These are phyloP conservation scores for Desmophyllum pertusum DNA, from an alignment of 92 coral and sea anemone species.

Conservation along the genomic window DNA sequence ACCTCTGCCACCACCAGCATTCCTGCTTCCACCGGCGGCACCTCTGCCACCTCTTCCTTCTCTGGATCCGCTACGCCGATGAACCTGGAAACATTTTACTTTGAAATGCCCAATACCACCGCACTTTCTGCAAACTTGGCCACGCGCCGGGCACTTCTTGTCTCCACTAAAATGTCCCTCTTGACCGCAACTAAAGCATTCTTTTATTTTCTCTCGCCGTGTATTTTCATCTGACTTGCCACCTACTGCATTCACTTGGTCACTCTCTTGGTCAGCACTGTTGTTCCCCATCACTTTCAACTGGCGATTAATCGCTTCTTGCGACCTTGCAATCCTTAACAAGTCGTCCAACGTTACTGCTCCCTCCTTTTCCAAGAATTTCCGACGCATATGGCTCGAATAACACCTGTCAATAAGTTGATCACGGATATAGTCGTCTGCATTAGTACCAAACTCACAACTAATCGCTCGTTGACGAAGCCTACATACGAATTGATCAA, in stretches of 20 bases:
- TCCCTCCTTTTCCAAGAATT: constrained; percentile 3
- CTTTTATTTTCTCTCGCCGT: neutral
- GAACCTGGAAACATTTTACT: no score
- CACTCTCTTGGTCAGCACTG: no score
- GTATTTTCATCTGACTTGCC: neutral
- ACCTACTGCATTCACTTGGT: neutral
- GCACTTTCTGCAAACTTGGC: constrained; percentile 19
- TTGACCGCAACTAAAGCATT: constrained; percentile 17
- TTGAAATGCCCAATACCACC: no score
- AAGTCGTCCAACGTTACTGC: neutral
- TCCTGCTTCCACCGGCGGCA: constrained; percentile 20
- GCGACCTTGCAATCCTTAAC: neutral
- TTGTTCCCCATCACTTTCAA: neutral
- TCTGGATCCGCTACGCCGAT: no score
- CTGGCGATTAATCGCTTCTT: neutral
- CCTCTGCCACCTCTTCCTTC: constrained; percentile 53
- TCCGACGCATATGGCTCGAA: neutral
- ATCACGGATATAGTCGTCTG: neutral
- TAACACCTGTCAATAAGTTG: neutral
- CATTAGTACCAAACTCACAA: neutral
- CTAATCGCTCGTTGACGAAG: neutral
- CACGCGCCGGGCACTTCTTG: constrained; percentile 8
- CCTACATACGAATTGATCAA: neutral
- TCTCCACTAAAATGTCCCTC: constrained; percentile 47
- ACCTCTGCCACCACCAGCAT: neutral